Evolutionary conservation across 2,888 invertebrate genomes (phyloP).

Genomic region (Heteropelma amictum): DNA sequence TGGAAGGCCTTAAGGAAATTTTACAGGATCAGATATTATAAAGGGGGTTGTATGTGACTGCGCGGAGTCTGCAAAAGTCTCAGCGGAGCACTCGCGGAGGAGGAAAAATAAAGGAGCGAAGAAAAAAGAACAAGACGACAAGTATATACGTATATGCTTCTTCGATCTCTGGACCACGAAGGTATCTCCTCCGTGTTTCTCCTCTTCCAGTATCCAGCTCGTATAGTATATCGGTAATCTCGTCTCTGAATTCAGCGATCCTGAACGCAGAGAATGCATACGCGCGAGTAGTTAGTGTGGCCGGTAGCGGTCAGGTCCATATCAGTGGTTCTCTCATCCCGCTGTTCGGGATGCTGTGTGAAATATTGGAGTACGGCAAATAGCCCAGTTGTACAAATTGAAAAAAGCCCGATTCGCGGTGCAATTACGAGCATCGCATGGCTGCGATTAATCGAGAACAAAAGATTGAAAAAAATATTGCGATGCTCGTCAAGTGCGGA

Average conservation of each 20-base stretch:
- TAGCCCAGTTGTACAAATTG: too few species aligned
- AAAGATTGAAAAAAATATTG: background rate
- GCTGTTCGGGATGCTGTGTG: too few species aligned
- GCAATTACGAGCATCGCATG: too few species aligned
- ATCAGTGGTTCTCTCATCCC: background rate
- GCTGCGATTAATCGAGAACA: background rate
- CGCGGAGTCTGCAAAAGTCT: slow-evolving; percentile 44
- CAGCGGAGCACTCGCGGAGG: background rate
- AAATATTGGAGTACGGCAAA: background rate
- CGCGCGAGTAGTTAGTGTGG: slow-evolving; percentile 21
- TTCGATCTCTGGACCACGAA: slow-evolving; percentile 16
- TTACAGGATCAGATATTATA: slow-evolving; percentile 60
- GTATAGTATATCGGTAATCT: slow-evolving; percentile 46
- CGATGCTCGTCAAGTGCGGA: too few species aligned
- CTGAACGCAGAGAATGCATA: background rate
- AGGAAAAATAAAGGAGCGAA: background rate
- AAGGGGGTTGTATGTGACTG: slow-evolving; percentile 45
- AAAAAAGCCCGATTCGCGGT: too few species aligned
- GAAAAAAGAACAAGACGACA: background rate
- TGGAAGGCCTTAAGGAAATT: slow-evolving; percentile 50
- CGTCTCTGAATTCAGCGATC: slow-evolving; percentile 36
- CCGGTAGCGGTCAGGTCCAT: slow-evolving; percentile 21
- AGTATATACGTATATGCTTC: slow-evolving; percentile 3
- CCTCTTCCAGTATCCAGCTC: slow-evolving; percentile 28
- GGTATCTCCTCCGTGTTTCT: slow-evolving; percentile 3